These are phyloP conservation scores for Actias luna DNA, from an alignment of 2,888 invertebrate genomes.

Conservation along the genomic window DNA sequence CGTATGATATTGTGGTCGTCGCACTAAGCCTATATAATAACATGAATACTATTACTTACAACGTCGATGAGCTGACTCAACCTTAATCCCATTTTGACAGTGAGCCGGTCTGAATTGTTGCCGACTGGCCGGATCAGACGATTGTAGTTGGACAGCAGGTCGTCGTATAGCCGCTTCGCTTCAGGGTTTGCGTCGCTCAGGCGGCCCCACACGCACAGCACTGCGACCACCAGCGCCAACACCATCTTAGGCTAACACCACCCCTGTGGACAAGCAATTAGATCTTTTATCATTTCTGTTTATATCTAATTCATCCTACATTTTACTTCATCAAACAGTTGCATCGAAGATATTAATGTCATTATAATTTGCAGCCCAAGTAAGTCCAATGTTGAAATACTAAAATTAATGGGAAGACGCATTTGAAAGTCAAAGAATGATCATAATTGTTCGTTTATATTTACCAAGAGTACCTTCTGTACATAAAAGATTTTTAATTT, in stretches of 20 bases:
- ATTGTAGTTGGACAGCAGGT: slow-evolving; percentile 96
- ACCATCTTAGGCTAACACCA: slow-evolving; percentile 93
- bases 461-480: no score
- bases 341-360: no score
- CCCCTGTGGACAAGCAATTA: slow-evolving; percentile 81
- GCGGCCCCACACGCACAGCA: slow-evolving; percentile 89
- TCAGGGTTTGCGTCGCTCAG: slow-evolving; percentile 93
- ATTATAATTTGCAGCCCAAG: no score
- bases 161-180: slow-evolving; percentile 97
- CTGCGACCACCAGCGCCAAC: slow-evolving; percentile 87
- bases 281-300: neutral
- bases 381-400: no score
- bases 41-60: slow-evolving; percentile 83
- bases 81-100: slow-evolving; percentile 96
- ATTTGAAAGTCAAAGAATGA: no score
- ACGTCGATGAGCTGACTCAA: slow-evolving; percentile 96
- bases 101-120: slow-evolving; percentile 96
- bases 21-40: no score
- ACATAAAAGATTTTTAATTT: no score
- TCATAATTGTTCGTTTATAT: no score
- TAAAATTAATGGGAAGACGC: no score
- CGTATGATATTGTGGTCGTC: no score
- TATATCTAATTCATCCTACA: neutral
- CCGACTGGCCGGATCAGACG: slow-evolving; percentile 96
- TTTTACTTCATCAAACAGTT: no score